Base-by-base conservation (phyloP, 1,140 invertebrate genomes). In the Asobara japonica region DNA sequence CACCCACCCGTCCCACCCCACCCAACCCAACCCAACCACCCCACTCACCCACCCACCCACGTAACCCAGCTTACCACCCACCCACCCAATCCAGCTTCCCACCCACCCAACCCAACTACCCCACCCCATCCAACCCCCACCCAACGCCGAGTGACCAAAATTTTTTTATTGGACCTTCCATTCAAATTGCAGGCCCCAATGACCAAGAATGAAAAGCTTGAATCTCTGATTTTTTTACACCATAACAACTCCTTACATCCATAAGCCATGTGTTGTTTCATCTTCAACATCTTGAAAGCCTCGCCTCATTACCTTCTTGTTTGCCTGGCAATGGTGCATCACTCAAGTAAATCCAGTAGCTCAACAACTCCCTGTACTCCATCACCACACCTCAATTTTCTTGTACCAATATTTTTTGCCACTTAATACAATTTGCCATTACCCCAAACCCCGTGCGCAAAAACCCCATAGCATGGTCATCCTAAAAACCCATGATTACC, bases 191-290 rank as follows among this genome's bases (percentile, higher is more conserved):
- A n/a, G n/a, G n/a, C n/a, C n/a, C n/a, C n/a, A n/a, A n/a, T n/a
- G n/a, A n/a, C n/a, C n/a, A n/a, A n/a, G n/a, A n/a, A n/a, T n/a
- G n/a, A n/a, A n/a, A n/a, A n/a, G n/a, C n/a, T n/a, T n/a, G n/a
- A n/a, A n/a, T n/a, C n/a, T n/a, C n/a, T n/a, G n/a, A 71, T 71
- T 66, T 66, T 71, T 71, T 71, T 65, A 13, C 71, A n/a, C n/a
- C n/a, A n/a, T n/a, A n/a, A n/a, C 72, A 45, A 69, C 65, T 78
- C 76, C 72, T 76, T 79, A 74, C 60, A 48, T 27, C 30, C 27
- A 72, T 69, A 22, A 71, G 76, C 73, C 77, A 79, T 71, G 72
- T 81, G 77, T 78, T 76, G 68, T 78, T 78, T 80, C 76, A 76
- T 77, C 67, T 16, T 30, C 22, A 45, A 29, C 65, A 65, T 76